phyloP scores from a whole-genome alignment of 2,797 vertebrate genomes.

The Urocyon cinereoargenteus region DNA sequence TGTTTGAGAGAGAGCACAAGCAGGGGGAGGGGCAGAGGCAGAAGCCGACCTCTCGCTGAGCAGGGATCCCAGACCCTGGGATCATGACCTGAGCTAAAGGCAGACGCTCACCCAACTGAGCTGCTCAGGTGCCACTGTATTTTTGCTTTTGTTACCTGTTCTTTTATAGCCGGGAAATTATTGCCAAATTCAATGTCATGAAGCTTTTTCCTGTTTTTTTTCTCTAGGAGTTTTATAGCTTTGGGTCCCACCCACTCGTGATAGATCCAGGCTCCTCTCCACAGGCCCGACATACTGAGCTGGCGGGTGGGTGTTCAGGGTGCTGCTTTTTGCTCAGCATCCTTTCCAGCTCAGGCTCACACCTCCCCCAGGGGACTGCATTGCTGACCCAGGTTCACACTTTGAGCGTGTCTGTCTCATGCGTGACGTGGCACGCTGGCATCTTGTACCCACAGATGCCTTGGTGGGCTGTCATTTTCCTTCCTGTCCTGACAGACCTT shows the following conservation, averaged over 20 bases:
- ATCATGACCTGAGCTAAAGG: too few relatives aligned
- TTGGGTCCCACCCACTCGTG: background rate
- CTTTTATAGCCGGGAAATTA: background rate
- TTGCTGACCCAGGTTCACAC: background rate
- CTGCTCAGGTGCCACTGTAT: rapidly evolving
- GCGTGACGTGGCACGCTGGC: too few relatives aligned
- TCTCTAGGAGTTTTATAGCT: background rate
- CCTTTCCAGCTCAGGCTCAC: background rate
- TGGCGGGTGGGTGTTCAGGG: rapidly evolving
- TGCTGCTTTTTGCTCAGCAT: background rate
- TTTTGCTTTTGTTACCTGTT: background rate
- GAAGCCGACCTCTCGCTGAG: too few relatives aligned
- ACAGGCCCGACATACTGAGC: rapidly evolving
- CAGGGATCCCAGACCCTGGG: too few relatives aligned
- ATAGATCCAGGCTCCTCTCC: background rate
- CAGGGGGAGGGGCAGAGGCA: too few relatives aligned
- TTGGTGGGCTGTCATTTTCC: rapidly evolving
- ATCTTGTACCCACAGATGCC: rapidly evolving
- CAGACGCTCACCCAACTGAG: background rate
- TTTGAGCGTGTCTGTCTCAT: background rate
- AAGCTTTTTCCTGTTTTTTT: background rate
- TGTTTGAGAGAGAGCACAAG: too few relatives aligned
- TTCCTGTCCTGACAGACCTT: background rate
- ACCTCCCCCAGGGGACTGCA: rapidly evolving
- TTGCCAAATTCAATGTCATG: background rate